Evolutionary conservation across 2,797 vertebrate genomes (phyloP).

Genomic region (Lepilemur septentrionalis): DNA sequence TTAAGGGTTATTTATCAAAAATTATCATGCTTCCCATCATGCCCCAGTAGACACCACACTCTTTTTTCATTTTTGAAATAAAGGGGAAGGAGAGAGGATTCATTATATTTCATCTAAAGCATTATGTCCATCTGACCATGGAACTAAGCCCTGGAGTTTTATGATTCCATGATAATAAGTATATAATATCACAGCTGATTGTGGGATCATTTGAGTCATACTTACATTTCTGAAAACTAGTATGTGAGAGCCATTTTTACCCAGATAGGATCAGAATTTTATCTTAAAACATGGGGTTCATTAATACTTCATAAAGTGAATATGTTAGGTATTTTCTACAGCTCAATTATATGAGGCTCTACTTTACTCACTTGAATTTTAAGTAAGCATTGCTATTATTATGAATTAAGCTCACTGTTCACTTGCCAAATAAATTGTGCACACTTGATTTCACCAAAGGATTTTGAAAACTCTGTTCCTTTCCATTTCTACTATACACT

Average conservation of each 20-base stretch:
- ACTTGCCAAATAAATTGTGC: background rate
- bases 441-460: background rate
- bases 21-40: background rate
- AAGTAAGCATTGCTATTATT: background rate
- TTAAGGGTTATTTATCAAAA: background rate
- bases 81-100: background rate
- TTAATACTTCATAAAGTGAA: background rate
- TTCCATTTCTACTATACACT: background rate
- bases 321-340: background rate
- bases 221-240: background rate
- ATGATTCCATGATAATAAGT: background rate
- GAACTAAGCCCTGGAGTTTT: background rate
- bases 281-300: background rate
- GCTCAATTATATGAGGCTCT: background rate
- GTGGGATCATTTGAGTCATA: background rate
- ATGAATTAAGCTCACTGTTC: background rate
- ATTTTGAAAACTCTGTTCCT: background rate
- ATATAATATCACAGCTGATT: background rate
- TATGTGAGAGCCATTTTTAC: background rate
- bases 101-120: background rate
- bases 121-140: background rate
- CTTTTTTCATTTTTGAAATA: background rate
- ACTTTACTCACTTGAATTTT: background rate
- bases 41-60: background rate
- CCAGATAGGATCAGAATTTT: background rate